A percentile compares a stretch with the other conserved stretches of the same genome.
phyloP scores from a whole-genome alignment of 2,113 vertebrate species.

The Asarcornis scutulata region DNA sequence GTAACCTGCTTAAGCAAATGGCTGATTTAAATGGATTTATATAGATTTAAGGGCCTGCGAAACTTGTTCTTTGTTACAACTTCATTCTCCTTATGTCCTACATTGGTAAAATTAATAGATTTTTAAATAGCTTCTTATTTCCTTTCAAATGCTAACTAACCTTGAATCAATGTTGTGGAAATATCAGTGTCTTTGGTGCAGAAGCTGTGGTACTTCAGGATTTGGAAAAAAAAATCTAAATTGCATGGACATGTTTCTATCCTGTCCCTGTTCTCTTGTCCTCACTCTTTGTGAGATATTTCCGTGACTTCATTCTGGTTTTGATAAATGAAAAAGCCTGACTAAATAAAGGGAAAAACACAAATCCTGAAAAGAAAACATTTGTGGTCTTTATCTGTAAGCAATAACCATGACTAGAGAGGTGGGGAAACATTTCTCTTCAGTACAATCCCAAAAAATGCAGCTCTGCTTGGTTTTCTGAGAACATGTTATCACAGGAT shows the following conservation, averaged over 20 bases:
- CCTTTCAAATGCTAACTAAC: not conserved
- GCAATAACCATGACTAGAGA: not conserved
- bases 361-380: not conserved
- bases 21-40: not conserved
- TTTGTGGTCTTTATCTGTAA: not conserved
- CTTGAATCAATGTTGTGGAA: not conserved
- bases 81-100: not conserved
- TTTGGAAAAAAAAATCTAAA: not conserved
- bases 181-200: not conserved
- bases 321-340: not conserved
- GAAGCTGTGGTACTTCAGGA: not conserved
- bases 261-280: not conserved
- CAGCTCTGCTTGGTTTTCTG: not conserved
- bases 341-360: not conserved
- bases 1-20: not conserved
- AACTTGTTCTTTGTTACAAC: not conserved
- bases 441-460: not conserved
- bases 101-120: not conserved
- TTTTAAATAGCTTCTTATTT: not conserved
- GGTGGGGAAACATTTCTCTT: not conserved
- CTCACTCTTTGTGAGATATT: accelerated
- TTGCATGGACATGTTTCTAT: not conserved
- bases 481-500: not conserved
- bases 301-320: not conserved
- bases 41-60: not conserved